phyloP scores from a whole-genome alignment of 1,140 invertebrate genomes.

The Leptinotarsa defecta region DNA sequence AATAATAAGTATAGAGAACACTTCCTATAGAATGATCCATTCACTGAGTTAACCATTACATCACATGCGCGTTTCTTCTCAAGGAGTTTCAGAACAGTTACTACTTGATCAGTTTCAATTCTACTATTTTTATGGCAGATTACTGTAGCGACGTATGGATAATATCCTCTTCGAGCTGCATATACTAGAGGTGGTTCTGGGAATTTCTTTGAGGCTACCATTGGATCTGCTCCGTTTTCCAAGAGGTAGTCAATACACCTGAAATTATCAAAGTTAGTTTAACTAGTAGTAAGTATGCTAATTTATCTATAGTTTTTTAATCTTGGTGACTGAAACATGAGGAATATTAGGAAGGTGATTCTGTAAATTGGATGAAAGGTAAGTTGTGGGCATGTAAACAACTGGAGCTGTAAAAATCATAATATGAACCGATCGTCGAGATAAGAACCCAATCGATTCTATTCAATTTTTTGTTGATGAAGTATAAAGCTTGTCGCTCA shows the following conservation, averaged over 20 bases:
- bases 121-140: conserved; percentile 21
- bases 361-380: neutral
- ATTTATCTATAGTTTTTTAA: too few relatives aligned
- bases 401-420: too few relatives aligned
- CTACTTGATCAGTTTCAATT: conserved; percentile 16
- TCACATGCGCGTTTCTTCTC: neutral
- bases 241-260: conserved; percentile 36
- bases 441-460: conserved; percentile 29
- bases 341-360: neutral
- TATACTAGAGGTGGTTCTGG: conserved; percentile 23
- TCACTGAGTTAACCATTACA: neutral
- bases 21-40: conserved; percentile 9
- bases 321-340: too few relatives aligned
- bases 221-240: conserved; percentile 35
- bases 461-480: conserved; percentile 35
- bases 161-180: conserved; percentile 37
- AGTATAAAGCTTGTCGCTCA: neutral
- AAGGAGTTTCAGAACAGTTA: neutral
- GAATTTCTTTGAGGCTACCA: conserved; percentile 23
- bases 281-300: neutral
- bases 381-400: too few relatives aligned
- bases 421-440: neutral
- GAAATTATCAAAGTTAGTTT: neutral
- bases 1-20: conserved; percentile 17
- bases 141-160: conserved; percentile 40